Base-by-base conservation (phyloP, 2,888 invertebrate species). In the Amphipoea oculea region DNA sequence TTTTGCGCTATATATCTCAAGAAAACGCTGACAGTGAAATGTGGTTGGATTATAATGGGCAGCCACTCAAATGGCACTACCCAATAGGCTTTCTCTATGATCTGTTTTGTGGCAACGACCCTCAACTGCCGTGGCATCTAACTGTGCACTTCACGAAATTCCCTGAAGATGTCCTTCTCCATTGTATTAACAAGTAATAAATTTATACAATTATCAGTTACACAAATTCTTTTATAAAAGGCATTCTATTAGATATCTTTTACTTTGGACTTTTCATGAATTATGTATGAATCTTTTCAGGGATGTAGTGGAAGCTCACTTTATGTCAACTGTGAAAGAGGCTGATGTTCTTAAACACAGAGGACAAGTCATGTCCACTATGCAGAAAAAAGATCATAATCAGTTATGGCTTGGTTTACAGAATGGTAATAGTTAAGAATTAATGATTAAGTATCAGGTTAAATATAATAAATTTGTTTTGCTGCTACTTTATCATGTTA, bases 291-390 rank as follows among this genome's bases (percentile, higher is more conserved):
- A 40, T 36, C 7, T 62, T 93, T 97, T 76, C 91, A 99, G 99
- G 94, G 99, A 99, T 94, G 97, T 98, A 23, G 98, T 99, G 29
- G 99, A 99, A 95, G 98, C 99, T 4, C 98, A 99, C 94, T 99
- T 99, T 94, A 98, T 99, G 98, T 98, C 99, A 40, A 98, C 98
- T 86, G 97, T 99, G 14, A 99, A 99, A 95, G 99, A 99, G 97
- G 99, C 99, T 1, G 99, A 99, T 97, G 98, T 99, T n/a, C 96
- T 99, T 67, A 99, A 99, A 94, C 99, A 99, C 94, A 97, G 99
- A 88, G 98, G 99, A 12, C 98, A 98, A 95, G 98, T 99, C 36
- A 98, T 99, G 90, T 98, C 98, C 51, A 98, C 98, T 84, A 99
- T 99, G 99, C 99, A 99, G 92, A 99, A 99, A 92, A 99, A 99